These are phyloP conservation scores for Acholoe squamosa DNA, from an alignment of 2,888 invertebrate species.

Conservation along the genomic window DNA sequence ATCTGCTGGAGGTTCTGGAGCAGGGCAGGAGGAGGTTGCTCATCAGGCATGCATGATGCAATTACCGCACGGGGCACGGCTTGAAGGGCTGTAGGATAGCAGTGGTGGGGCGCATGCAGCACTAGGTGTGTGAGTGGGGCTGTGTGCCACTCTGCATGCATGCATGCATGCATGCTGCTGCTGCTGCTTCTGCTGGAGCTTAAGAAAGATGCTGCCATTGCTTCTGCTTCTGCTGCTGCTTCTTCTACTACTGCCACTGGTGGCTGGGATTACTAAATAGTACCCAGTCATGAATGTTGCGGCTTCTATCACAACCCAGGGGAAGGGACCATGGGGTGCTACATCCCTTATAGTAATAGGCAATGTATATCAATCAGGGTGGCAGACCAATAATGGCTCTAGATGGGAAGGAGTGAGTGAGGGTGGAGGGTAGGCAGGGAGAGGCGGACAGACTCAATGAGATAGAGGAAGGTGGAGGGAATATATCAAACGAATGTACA, in stretches of 20 bases:
- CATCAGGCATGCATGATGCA: slow-evolving; percentile 56
- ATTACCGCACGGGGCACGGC: slow-evolving; percentile 12
- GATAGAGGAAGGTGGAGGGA: no score
- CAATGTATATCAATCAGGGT: no score
- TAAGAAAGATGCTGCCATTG: neutral
- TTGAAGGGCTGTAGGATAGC: slow-evolving; percentile 48
- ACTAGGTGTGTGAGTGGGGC: neutral
- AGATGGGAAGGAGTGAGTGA: no score
- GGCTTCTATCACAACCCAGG: no score
- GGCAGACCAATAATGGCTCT: no score
- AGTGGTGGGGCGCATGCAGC: slow-evolving; percentile 8
- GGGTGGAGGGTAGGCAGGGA: no score
- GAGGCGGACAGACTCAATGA: no score
- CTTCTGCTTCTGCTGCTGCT: neutral
- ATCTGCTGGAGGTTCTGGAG: neutral
- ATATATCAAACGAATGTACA: no score
- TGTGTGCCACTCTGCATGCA: neutral
- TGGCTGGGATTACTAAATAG: no score
- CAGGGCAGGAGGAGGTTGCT: neutral
- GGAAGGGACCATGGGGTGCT: no score
- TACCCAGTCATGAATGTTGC: no score
- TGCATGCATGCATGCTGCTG: neutral
- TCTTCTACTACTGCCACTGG: neutral
- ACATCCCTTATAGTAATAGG: no score
- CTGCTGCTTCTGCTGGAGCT: neutral